Conservation (phyloP, 2,113 vertebrate genomes). For the Rhombomys opimus region DNA sequence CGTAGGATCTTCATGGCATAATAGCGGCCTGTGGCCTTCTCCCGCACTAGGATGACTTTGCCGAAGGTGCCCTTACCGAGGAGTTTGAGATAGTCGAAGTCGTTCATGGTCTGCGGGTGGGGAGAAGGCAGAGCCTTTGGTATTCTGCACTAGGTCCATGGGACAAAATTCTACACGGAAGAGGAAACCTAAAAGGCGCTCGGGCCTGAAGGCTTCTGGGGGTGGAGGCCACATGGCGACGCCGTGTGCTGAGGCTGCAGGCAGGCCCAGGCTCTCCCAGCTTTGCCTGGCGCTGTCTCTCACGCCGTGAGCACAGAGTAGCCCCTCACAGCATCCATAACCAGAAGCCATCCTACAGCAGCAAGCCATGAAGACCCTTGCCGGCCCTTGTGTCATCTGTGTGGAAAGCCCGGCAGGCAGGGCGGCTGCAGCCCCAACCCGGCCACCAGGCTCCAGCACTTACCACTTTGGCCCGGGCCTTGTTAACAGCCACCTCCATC, state of each 20-base stretch:
- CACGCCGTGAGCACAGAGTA: neutral
- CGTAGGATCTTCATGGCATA: constrained; percentile 98
- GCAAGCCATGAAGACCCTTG: neutral
- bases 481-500: constrained; percentile 92
- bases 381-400: fast-evolving
- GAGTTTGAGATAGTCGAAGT: constrained; percentile 98
- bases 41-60: constrained; percentile 96
- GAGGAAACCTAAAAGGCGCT: constrained; percentile 36
- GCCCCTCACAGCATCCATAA: neutral
- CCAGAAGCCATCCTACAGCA: neutral
- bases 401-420: neutral
- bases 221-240: neutral
- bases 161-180: constrained; percentile 38
- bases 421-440: fast-evolving
- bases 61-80: constrained; percentile 98
- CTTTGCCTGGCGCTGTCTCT: neutral
- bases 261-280: neutral
- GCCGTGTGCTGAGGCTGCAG: neutral
- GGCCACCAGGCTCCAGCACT: constrained; percentile 62
- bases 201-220: neutral
- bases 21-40: constrained; percentile 94
- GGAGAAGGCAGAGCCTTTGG: neutral
- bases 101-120: constrained; percentile 93
- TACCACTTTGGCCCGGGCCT: constrained; percentile 93
- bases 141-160: neutral